Evolutionary conservation across 1,140 invertebrate species (phyloP).

Genomic region (Zaprionus gabonicus): DNA sequence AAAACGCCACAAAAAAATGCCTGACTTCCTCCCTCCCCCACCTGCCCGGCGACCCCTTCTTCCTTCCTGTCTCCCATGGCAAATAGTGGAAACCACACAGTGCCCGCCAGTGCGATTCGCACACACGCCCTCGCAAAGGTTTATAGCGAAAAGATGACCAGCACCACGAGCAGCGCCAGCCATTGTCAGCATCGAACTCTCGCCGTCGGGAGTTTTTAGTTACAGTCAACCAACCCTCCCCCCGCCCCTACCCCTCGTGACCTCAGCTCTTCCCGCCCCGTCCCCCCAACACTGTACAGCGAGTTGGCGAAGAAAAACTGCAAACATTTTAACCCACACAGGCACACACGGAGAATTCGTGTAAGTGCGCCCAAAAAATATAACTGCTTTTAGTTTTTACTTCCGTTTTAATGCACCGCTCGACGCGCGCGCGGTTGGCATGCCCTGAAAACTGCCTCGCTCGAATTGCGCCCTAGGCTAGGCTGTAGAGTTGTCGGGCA

Average conservation of each 20-base stretch:
- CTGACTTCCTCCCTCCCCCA: not conserved
- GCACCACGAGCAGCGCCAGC: slow-evolving; percentile 10
- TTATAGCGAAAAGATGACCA: slow-evolving; percentile 22
- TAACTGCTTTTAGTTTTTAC: slow-evolving; percentile 78
- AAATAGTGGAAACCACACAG: slow-evolving; percentile 20
- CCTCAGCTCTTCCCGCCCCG: no score
- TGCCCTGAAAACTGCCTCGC: slow-evolving; percentile 23
- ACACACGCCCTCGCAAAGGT: slow-evolving; percentile 7
- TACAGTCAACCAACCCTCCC: not conserved
- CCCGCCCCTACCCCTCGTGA: not conserved
- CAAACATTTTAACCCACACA: slow-evolving; percentile 31
- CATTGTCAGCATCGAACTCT: slow-evolving; percentile 10
- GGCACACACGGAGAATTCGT: slow-evolving; percentile 36
- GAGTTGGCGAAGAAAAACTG: slow-evolving; percentile 55
- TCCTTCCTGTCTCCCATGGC: slow-evolving; percentile 10
- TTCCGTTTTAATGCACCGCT: slow-evolving; percentile 77
- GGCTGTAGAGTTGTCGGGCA: not conserved
- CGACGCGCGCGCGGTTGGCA: slow-evolving; percentile 44
- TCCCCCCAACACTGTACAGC: not conserved
- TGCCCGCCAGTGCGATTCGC: slow-evolving; percentile 14
- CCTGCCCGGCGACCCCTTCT: not conserved
- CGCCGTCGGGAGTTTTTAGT: slow-evolving; percentile 27
- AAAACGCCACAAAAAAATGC: slow-evolving; percentile 28
- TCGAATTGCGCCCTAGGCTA: slow-evolving; percentile 9
- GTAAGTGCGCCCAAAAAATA: slow-evolving; percentile 72